These are phyloP conservation scores for Pelodytes ibericus DNA, from an alignment of 2,797 vertebrate species.

Conservation along the genomic window DNA sequence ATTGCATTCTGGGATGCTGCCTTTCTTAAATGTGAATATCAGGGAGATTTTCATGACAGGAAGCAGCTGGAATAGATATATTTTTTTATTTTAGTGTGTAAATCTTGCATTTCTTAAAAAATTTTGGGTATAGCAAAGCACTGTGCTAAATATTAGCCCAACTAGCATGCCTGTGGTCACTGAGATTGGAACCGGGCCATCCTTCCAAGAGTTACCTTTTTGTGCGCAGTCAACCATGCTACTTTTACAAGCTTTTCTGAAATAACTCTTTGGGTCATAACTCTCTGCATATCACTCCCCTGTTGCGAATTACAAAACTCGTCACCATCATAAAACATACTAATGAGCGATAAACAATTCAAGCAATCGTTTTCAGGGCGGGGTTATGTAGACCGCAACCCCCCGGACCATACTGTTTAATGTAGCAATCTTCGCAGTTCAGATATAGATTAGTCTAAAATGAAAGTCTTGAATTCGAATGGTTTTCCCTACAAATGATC, in stretches of 20 bases:
- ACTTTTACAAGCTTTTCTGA: background rate
- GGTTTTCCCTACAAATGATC: slow-evolving; percentile 11
- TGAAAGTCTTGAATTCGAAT: slow-evolving; percentile 19
- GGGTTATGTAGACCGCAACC: background rate
- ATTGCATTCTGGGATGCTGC: no score
- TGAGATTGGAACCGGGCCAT: no score
- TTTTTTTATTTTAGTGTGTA: no score
- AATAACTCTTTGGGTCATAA: background rate
- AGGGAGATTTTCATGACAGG: no score
- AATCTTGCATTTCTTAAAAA: no score
- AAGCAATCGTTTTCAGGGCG: background rate
- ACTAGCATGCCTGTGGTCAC: no score
- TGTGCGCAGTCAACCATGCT: background rate
- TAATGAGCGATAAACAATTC: background rate
- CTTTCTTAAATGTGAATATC: no score
- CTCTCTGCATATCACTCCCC: background rate
- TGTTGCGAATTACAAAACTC: background rate
- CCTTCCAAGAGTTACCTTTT: background rate
- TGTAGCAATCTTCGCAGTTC: slow-evolving; percentile 16
- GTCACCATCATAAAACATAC: slow-evolving; percentile 1
- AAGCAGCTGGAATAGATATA: no score
- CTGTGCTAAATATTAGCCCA: no score
- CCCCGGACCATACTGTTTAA: slow-evolving; percentile 26
- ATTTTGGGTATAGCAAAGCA: no score
- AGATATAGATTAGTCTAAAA: background rate